Percentiles rank a stretch among this genome's conserved stretches.
Evolutionary conservation across 2,113 vertebrate species (phyloP).

Genomic region (Chlamydotis undulata): DNA sequence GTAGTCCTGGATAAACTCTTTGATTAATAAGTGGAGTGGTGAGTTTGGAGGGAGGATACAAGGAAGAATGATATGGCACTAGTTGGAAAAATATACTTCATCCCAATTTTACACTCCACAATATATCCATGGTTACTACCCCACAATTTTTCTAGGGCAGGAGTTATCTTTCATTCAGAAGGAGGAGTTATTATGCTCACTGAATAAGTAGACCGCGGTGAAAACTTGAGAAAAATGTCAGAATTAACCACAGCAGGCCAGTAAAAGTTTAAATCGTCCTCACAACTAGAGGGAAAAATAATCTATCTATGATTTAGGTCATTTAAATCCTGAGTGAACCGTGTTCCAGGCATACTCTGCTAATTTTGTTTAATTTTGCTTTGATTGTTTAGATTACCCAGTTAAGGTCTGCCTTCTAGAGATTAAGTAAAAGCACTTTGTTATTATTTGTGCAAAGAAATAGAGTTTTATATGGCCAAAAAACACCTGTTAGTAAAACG

Average conservation of each 20-base stretch:
- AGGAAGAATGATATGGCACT: background rate
- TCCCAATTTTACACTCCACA: background rate
- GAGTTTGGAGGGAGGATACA: background rate
- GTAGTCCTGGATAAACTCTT: background rate
- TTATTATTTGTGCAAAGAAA: background rate
- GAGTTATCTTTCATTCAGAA: background rate
- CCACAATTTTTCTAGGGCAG: background rate
- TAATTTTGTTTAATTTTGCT: constrained; percentile 56
- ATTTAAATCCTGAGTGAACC: background rate
- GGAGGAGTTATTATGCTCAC: background rate
- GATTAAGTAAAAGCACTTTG: background rate
- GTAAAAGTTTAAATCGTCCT: constrained; percentile 44
- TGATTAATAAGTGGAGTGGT: background rate
- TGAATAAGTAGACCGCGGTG: background rate
- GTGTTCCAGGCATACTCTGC: background rate
- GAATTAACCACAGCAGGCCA: constrained; percentile 13
- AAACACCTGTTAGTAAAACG: background rate
- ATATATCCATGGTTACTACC: background rate
- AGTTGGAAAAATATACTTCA: background rate
- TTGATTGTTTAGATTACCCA: constrained; percentile 35
- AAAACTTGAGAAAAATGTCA: constrained; percentile 16
- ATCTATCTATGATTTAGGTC: constrained; percentile 10
- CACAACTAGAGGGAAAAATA: background rate
- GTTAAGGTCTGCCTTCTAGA: constrained; percentile 21
- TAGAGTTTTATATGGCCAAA: background rate